Base-by-base conservation (phyloP, 1,140 invertebrate species). In the Eriocheir sinensis region DNA sequence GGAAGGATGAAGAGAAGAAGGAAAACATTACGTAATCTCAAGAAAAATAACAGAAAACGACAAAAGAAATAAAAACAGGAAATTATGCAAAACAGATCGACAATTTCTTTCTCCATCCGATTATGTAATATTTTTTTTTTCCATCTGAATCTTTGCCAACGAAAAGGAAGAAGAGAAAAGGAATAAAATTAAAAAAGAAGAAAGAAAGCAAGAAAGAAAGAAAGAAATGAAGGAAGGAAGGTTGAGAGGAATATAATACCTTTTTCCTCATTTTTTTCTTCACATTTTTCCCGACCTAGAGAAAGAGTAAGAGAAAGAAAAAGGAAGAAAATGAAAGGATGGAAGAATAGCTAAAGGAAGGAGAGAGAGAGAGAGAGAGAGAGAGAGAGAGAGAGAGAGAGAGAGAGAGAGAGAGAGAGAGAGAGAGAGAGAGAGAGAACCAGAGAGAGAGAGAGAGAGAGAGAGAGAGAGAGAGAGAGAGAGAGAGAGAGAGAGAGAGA, bases 301-400 rank as follows among this genome's bases (percentile, higher is more conserved):
- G n/a, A n/a, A n/a, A n/a, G n/a, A n/a, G n/a, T n/a, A 21, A n/a
- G 81, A 32, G 81, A 32, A 17, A 9, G 81, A 41, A 41, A 34
- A 85, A 41, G 88, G 36, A 53, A 48, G 36, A 0, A 44, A 44
- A 40, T 88, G 15, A 88, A 88, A 30, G 38, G 2, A 0, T 21
- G 40, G 32, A 40, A 36, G 9, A 81, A 12, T 12, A 21, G 80
- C 80, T 21, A 36, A 81, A 36, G n/a, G n/a, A n/a, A 34, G 38
- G 86, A 30, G 72, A 85, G 30, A 88, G 41, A 44, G 21, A 40
- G 41, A 90, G 21, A 90, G 27, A 34, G 40, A 90, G 89, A 53
- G 44, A 90, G 38, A 90, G 89, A 60, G 48, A 90, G 89, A 60
- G 44, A 60, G 48, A 34, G 89, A 90, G 44, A 90, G 48, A 90